Evolutionary conservation across 2,888 invertebrate genomes (phyloP).

Genomic region (Stenichneumon culpator): DNA sequence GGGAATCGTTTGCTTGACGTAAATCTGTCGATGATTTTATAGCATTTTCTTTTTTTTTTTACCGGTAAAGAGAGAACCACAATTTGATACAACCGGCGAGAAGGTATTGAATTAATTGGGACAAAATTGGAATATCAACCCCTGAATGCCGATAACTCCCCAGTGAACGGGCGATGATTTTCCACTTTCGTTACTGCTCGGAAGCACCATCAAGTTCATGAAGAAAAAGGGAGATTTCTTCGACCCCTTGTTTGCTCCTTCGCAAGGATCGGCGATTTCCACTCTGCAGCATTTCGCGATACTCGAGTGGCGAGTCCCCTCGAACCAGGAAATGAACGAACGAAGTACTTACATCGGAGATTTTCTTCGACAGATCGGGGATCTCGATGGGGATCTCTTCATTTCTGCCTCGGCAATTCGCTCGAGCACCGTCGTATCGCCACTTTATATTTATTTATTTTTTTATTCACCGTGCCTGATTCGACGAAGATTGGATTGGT

Average conservation of each 20-base stretch:
- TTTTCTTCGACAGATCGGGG: conserved; percentile 4
- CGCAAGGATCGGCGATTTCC: conserved; percentile 9
- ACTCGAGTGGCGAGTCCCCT: conserved; percentile 6
- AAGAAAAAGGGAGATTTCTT: not conserved
- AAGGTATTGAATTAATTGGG: too few species aligned
- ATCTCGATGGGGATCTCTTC: conserved; percentile 9
- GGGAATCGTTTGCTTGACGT: not conserved
- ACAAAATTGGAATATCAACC: not conserved
- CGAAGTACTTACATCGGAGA: not conserved
- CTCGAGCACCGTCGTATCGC: not conserved
- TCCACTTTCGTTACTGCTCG: conserved; percentile 1
- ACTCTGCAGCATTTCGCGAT: not conserved
- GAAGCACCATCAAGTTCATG: not conserved
- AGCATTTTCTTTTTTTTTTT: too few species aligned
- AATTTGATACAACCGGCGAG: too few species aligned
- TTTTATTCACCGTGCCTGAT: conserved; percentile 8
- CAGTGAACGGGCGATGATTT: conserved; percentile 18
- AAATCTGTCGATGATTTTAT: not conserved
- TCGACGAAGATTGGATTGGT: conserved; percentile 15
- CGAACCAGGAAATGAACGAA: conserved; percentile 18
- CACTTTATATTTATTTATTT: conserved; percentile 14
- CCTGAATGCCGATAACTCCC: not conserved
- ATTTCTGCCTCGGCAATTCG: conserved; percentile 23
- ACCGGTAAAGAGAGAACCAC: too few species aligned
- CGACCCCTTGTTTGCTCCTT: conserved; percentile 15